These are phyloP conservation scores for Epizoanthus fatuus DNA, from an alignment of 92 coral and sea anemone species.

Conservation along the genomic window DNA sequence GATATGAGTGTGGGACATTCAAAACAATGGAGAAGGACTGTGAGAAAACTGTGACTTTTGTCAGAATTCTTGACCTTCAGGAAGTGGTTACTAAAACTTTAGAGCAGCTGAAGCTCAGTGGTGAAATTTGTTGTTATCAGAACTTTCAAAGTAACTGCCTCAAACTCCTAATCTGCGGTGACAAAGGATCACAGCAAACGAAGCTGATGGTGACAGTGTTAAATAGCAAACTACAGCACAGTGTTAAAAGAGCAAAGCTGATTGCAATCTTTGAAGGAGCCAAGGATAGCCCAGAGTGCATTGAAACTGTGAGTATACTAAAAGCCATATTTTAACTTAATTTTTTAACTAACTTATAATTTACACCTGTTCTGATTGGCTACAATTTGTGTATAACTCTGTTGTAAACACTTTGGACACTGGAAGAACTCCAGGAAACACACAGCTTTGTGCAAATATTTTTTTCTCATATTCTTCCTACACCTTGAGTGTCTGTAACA, in stretches of 20 bases:
- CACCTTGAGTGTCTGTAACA: too few relatives aligned
- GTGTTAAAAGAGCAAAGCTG: slow-evolving; percentile 27
- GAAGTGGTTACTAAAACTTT: not conserved
- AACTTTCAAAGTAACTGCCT: not conserved
- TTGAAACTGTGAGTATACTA: slow-evolving; percentile 13
- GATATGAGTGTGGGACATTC: not conserved
- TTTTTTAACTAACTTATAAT: too few relatives aligned
- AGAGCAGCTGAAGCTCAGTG: not conserved
- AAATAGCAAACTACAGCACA: slow-evolving; percentile 13
- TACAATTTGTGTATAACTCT: too few relatives aligned
- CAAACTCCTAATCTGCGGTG: not conserved
- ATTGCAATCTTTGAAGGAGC: slow-evolving; percentile 27
- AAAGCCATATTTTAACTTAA: slow-evolving; percentile 1
- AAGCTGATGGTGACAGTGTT: slow-evolving; percentile 4
- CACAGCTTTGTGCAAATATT: too few relatives aligned
- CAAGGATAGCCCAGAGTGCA: slow-evolving; percentile 26
- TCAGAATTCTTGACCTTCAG: not conserved
- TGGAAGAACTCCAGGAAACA: too few relatives aligned
- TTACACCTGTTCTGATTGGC: too few relatives aligned
- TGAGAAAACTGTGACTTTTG: not conserved
- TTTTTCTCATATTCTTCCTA: too few relatives aligned
- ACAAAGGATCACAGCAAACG: not conserved
- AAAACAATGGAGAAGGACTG: not conserved
- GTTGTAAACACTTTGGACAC: too few relatives aligned
- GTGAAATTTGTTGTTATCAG: not conserved